A percentile compares a stretch with the other conserved stretches of the same genome.
Conservation (phyloP, 37 sponge, comb jelly and placozoan genomes). For the Dysidea cf. avara region DNA sequence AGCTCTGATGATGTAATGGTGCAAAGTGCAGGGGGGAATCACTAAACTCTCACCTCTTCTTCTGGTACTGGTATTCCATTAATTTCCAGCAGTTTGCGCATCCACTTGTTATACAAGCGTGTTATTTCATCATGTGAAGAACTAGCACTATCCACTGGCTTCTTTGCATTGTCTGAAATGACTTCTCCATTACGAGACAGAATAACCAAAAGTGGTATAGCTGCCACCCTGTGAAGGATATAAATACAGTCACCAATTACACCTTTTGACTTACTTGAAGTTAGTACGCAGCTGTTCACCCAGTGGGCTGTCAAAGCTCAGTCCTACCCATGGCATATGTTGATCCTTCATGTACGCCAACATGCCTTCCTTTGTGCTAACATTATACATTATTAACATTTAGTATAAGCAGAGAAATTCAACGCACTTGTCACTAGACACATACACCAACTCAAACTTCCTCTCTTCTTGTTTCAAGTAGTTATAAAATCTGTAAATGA, state of each 20-base stretch:
- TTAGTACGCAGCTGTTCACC: conserved; percentile 46
- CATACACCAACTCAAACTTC: conserved; percentile 63
- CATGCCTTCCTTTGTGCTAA: conserved; percentile 64
- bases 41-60: neutral
- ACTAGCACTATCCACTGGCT: conserved; percentile 51
- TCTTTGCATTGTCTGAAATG: conserved; percentile 60
- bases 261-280: conserved; percentile 36
- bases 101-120: conserved; percentile 66
- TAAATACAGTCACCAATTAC: too few species aligned
- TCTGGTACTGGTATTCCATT: neutral
- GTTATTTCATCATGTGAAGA: conserved; percentile 13
- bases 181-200: conserved; percentile 4
- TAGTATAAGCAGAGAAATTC: neutral
- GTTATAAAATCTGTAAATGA: conserved; percentile 65
- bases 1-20: neutral
- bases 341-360: conserved; percentile 63
- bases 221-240: conserved; percentile 16
- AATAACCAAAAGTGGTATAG: conserved; percentile 12
- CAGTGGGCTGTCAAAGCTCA: conserved; percentile 27
- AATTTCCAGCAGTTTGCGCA: neutral
- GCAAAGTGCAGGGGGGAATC: neutral
- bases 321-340: conserved; percentile 61
- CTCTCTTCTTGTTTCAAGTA: conserved; percentile 57
- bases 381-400: neutral
- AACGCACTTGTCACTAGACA: conserved; percentile 86